A percentile compares a stretch with the other conserved stretches of the same genome.
Conservation (phyloP, 92 coral and sea anemone genomes). For the Epizoanthus scotinus region DNA sequence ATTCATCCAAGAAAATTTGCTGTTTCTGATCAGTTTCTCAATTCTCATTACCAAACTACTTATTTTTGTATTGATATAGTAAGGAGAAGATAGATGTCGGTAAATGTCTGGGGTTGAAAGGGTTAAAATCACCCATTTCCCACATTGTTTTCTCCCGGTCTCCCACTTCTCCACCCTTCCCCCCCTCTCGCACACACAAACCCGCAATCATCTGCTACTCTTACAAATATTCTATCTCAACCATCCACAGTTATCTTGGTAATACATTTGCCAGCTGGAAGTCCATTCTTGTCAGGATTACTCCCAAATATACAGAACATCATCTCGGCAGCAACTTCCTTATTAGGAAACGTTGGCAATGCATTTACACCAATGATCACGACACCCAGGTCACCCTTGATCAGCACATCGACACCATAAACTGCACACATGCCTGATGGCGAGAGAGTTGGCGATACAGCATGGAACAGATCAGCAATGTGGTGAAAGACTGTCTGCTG, state of each 20-base stretch:
- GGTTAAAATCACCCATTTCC: no score
- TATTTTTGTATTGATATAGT: no score
- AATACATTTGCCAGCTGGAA: not conserved
- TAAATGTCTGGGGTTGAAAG: no score
- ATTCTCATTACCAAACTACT: no score
- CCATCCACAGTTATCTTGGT: constrained; percentile 28
- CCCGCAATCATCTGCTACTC: no score
- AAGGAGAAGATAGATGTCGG: no score
- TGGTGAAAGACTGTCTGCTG: constrained; percentile 48
- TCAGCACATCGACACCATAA: constrained; percentile 78
- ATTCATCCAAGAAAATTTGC: no score
- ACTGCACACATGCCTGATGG: constrained; percentile 54
- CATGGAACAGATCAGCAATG: constrained; percentile 62
- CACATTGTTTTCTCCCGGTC: no score
- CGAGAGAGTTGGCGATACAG: constrained; percentile 60
- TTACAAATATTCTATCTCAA: not conserved
- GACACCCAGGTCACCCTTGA: constrained; percentile 61
- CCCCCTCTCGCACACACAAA: no score
- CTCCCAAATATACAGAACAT: constrained; percentile 51
- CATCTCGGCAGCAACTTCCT: constrained; percentile 63
- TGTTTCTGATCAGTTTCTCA: no score
- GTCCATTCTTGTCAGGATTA: constrained; percentile 12
- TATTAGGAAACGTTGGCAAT: constrained; percentile 64
- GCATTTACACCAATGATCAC: constrained; percentile 71
- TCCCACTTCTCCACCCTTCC: no score